These are phyloP conservation scores for Uromys caudimaculatus DNA, from an alignment of 2,797 vertebrate genomes.

Conservation along the genomic window DNA sequence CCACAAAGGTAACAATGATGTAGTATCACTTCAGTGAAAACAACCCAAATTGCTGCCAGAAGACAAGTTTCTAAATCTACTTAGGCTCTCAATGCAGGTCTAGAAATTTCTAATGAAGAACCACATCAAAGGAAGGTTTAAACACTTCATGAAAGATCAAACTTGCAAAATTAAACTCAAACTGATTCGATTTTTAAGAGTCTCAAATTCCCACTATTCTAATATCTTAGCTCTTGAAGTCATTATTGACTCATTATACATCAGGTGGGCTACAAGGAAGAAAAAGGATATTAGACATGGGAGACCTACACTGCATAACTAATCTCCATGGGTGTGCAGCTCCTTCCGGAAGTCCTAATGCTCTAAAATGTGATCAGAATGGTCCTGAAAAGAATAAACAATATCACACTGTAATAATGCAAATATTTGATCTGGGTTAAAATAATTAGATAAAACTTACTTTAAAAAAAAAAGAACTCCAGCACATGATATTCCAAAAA, in stretches of 20 bases:
- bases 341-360: not conserved
- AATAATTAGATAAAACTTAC: slow-evolving; percentile 38
- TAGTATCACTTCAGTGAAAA: slow-evolving; percentile 46
- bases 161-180: slow-evolving; percentile 49
- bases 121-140: slow-evolving; percentile 41
- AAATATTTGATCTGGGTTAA: slow-evolving; percentile 56
- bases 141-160: slow-evolving; percentile 30
- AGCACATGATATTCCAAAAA: not conserved
- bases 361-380: slow-evolving; percentile 45
- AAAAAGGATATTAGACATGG: not conserved
- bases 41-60: not conserved
- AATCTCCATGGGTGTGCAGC: not conserved
- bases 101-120: slow-evolving; percentile 53
- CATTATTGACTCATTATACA: slow-evolving; percentile 6
- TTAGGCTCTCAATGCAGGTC: not conserved
- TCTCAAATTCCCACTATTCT: slow-evolving; percentile 30
- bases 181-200: slow-evolving; percentile 32
- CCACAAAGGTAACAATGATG: not conserved
- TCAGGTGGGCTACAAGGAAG: not conserved
- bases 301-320: slow-evolving; percentile 28
- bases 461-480: not conserved
- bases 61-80: slow-evolving; percentile 40
- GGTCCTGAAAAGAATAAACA: slow-evolving; percentile 37
- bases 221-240: slow-evolving; percentile 8
- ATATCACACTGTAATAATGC: slow-evolving; percentile 12